Evolutionary conservation across 2,113 vertebrate species (phyloP), one percentile per base, ranked within the genome.

Genomic region (Sturnus vulgaris): DNA sequence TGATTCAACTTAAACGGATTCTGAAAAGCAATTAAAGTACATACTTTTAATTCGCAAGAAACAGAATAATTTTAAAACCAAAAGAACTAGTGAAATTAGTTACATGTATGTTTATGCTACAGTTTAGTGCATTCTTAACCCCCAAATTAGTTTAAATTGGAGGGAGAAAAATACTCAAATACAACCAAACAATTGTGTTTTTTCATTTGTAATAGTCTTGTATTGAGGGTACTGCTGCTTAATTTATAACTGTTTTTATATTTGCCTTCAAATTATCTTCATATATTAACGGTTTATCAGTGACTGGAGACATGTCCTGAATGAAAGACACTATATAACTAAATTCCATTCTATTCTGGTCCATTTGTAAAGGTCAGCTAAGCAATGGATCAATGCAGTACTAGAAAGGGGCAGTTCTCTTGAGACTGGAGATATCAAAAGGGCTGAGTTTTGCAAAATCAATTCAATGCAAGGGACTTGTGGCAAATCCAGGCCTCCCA

Each of bases 331-430:
- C 70, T 56, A 42, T 56, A 70, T 49, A 88, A 75, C 60, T 46
- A 44, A 86, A 83, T 75, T 81, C 72, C 37, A 30, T 90, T 95
- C 55, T 88, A 30, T 81, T 90, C 78, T 75, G 37, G 82, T 63
- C 44, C 6, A 30, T 80, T 77, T 60, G 27, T 92, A 95, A 96
- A 94, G 94, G 92, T 93, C 93, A 96, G 12, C 75, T 68, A 66
- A 83, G 60, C 60, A 92, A 86, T 83, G 82, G 95, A 96, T 96
- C 92, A 88, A 81, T 95, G 79, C 82, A 71, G n/a, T 63, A 56
- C 52, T 90, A 70, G 93, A 95, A 86, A 40, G 37, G 66, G 60
- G 64, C 47, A 92, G 60, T 27, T 94, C 94, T 92, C 93, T 42
- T 88, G 95, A 83, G 92, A 93, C 56, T 71, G 64, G 17, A 64